phyloP scores from a whole-genome alignment of 2,888 invertebrate species.

The Sinelater perroti region DNA sequence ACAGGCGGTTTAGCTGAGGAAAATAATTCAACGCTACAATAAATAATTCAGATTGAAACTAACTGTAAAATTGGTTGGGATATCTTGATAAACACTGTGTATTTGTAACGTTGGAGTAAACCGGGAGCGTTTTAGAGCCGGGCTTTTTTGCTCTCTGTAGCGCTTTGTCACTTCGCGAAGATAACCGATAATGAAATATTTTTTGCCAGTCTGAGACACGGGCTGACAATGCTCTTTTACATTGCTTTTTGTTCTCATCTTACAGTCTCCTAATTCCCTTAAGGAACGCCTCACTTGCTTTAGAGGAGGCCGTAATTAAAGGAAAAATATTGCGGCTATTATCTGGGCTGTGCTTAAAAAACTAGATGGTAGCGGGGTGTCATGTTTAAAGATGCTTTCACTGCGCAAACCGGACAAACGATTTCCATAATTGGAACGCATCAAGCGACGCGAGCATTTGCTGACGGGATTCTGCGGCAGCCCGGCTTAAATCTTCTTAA shows the following conservation, averaged over 20 bases:
- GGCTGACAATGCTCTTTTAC: constrained; percentile 8
- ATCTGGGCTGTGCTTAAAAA: constrained; percentile 4
- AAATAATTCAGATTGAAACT: constrained; percentile 33
- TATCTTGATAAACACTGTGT: constrained; percentile 29
- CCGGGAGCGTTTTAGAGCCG: constrained; percentile 9
- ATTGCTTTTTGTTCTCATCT: constrained; percentile 20
- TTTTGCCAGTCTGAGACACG: constrained; percentile 11
- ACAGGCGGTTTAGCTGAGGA: constrained; percentile 23
- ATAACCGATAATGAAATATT: constrained; percentile 29
- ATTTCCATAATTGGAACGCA: constrained; percentile 26
- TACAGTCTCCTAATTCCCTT: constrained; percentile 15
- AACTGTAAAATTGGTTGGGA: constrained; percentile 30
- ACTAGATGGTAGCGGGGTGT: constrained; percentile 10
- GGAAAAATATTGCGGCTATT: constrained; percentile 18
- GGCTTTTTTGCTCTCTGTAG: constrained; percentile 10
- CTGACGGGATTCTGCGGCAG: constrained; percentile 8
- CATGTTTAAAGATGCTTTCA: constrained; percentile 9
- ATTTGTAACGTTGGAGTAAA: constrained; percentile 19
- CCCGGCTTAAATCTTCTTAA: constrained; percentile 41
- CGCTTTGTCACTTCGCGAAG: constrained; percentile 14
- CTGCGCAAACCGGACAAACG: background rate
- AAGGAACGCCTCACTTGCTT: constrained; percentile 13
- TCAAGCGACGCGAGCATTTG: background rate
- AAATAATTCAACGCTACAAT: constrained; percentile 31
- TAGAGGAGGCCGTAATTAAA: constrained; percentile 11